Conservation (phyloP, 2,113 vertebrate species). For the Kryptolebias marmoratus region DNA sequence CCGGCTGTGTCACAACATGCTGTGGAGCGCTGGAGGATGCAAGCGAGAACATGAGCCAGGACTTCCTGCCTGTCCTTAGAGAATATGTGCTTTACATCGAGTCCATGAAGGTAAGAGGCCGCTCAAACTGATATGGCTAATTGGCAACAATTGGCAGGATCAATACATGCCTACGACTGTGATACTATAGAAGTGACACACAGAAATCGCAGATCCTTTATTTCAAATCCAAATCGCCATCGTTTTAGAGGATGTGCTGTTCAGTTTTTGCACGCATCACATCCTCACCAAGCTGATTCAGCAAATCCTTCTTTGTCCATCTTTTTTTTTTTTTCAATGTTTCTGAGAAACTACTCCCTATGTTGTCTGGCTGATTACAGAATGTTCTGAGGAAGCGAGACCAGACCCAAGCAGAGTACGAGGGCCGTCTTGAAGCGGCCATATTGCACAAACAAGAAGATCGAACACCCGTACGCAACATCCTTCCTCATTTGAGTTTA, state of each 20-base stretch:
- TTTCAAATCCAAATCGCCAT: constrained; percentile 6
- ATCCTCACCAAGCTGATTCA: constrained; percentile 8
- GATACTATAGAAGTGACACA: too few relatives aligned
- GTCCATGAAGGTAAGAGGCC: constrained; percentile 91
- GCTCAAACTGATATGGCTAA: neutral
- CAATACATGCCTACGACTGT: too few relatives aligned
- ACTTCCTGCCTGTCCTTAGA: constrained; percentile 93
- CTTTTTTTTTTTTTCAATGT: too few relatives aligned
- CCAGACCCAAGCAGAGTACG: constrained; percentile 96
- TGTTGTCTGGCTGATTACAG: constrained; percentile 70
- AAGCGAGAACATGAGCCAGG: constrained; percentile 92
- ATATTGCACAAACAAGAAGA: constrained; percentile 90
- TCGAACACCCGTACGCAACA: constrained; percentile 85
- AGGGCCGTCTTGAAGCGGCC: constrained; percentile 92
- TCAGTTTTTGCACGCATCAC: constrained; percentile 12
- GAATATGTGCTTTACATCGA: constrained; percentile 95
- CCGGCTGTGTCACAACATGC: constrained; percentile 87
- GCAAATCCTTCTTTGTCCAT: constrained; percentile 5
- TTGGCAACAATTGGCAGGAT: too few relatives aligned
- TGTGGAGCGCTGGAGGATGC: constrained; percentile 89
- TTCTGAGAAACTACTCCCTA: neutral
- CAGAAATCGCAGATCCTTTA: too few relatives aligned
- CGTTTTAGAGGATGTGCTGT: constrained; percentile 2
- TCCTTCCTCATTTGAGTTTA: neutral
- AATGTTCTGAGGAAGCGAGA: constrained; percentile 95